Percentiles rank a stretch among this genome's conserved stretches.
Conservation (phyloP, 2,888 invertebrate genomes). For the Fragum fragum region DNA sequence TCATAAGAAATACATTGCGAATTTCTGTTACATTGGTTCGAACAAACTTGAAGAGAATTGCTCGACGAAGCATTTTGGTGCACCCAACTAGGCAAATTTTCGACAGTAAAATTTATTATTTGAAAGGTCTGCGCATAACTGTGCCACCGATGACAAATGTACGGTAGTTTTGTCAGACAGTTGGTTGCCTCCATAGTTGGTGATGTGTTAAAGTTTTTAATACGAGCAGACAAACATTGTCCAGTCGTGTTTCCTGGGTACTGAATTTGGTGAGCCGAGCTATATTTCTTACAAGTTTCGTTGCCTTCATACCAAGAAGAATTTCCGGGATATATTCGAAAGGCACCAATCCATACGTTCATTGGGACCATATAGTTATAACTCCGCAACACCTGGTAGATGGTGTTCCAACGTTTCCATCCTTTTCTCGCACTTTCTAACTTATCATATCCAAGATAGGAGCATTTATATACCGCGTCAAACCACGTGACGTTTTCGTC, state of each 20-base stretch:
- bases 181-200: not conserved
- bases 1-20: not conserved
- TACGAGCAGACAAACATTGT: not conserved
- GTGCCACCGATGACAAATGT: not conserved
- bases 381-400: not conserved
- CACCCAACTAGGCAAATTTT: not conserved
- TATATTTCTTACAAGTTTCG: not conserved
- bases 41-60: not conserved
- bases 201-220: not conserved
- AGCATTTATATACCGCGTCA: not conserved
- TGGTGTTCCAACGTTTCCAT: not conserved
- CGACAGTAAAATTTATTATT: not conserved
- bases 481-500: constrained; percentile 20
- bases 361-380: not conserved
- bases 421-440: not conserved
- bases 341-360: not conserved
- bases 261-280: too few species aligned
- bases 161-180: not conserved
- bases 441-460: not conserved
- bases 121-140: not conserved
- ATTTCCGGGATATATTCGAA: not conserved
- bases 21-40: not conserved
- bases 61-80: not conserved
- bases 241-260: not conserved
- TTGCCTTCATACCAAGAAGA: not conserved